Conservation (phyloP, 2,113 vertebrate genomes). For the Chionis minor region DNA sequence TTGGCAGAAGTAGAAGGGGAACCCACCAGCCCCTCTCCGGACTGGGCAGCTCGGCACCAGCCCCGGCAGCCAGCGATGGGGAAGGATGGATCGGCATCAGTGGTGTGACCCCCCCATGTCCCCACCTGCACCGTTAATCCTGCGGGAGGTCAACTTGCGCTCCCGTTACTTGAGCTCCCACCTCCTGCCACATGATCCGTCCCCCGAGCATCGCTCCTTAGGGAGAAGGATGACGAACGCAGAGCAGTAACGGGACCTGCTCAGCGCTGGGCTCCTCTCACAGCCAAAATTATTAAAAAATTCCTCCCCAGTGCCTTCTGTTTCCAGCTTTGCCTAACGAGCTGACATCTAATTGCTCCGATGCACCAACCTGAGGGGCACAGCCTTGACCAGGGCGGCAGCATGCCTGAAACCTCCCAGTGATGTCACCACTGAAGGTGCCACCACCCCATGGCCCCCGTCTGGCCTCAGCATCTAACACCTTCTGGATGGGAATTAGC, state of each 20-base stretch:
- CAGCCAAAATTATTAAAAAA: not conserved
- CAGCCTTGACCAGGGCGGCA: not conserved
- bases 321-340: not conserved
- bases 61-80: not conserved
- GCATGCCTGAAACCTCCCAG: not conserved
- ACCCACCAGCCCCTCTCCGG: not conserved
- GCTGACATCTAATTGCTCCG: rapidly evolving
- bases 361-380: not conserved
- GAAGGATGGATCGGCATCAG: rapidly evolving
- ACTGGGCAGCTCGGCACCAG: not conserved
- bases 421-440: not conserved
- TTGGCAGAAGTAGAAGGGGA: rapidly evolving
- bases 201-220: rapidly evolving
- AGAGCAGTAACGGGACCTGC: rapidly evolving
- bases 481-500: not conserved
- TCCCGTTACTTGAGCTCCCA: not conserved
- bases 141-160: rapidly evolving
- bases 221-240: not conserved
- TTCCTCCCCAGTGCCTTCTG: rapidly evolving
- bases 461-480: not conserved
- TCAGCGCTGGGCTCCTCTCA: rapidly evolving
- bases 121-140: not conserved
- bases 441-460: rapidly evolving
- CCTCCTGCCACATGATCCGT: not conserved
- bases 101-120: not conserved